Evolutionary conservation across 92 coral and sea anemone genomes (phyloP), one percentile per base, ranked within the genome.

Genomic region (Actinernus sp.): DNA sequence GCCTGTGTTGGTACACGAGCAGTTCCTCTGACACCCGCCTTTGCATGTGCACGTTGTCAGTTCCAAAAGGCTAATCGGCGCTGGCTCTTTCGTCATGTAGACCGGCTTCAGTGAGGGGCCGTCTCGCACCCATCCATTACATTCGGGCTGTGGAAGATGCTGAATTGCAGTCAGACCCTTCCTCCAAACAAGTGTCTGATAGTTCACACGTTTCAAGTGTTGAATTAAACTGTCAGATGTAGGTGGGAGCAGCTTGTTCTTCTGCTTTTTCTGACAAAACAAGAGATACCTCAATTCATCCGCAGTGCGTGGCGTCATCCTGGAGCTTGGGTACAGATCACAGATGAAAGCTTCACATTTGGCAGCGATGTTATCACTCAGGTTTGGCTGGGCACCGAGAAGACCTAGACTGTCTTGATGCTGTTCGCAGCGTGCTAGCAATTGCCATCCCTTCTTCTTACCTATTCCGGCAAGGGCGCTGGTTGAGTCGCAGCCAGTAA

Each of bases 1-100:
- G 8, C 63, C 87, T 49, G 49, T 63, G 59, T 34, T 71, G 53
- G 26, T 73, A 65, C 82, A 73, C 30, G 76, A 74, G 60, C 68
- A 60, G 49, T 65, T 73, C 50, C 32, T n/a, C 67, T 47, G 31
- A 61, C 88, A 73, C 57, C 43, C 29, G 39, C 82, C 65, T 8
- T 58, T 82, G 58, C 88, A 65, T 27, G 47, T 58, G 56, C 76
- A 86, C 57, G 65, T 86, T 32, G 80, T 86, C 65, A 86, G 76
- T 59, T 81, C 76, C 26, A 67, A 23, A 17, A 81, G 72, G 27
- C 84, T 74, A 36, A 29, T 61, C 30, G 84, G 92, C 36, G 84
- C 84, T 34, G 80, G 79, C 18, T 58, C 72, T 68, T 73, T 86
- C 24, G 58, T 86, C 39, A 80, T 73, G 29, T 58, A 63, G 38